phyloP scores from a whole-genome alignment of 1,140 invertebrate genomes.

The Chrysoperla carnea region DNA sequence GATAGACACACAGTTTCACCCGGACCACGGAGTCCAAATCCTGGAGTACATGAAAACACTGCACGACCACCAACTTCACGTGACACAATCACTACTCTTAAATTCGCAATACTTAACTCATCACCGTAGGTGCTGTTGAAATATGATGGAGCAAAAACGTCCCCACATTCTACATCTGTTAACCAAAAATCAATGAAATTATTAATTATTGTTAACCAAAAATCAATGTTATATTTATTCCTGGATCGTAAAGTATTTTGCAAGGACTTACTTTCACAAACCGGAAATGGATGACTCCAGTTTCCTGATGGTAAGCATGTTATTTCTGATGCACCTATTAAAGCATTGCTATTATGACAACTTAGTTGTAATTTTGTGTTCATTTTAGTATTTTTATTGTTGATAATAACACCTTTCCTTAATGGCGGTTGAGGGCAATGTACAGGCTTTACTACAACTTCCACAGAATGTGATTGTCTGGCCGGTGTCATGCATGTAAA shows the following conservation, averaged over 20 bases:
- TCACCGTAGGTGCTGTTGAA: slow-evolving; percentile 16
- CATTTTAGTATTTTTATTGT: slow-evolving; percentile 48
- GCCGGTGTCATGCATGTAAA: slow-evolving; percentile 70
- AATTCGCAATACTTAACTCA: slow-evolving; percentile 23
- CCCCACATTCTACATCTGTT: slow-evolving; percentile 54
- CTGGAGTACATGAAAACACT: slow-evolving; percentile 59
- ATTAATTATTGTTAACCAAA: no score
- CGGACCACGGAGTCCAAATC: slow-evolving; percentile 57
- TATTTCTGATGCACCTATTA: slow-evolving; percentile 54
- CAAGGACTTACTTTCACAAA: slow-evolving; percentile 52
- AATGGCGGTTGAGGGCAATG: slow-evolving; percentile 52
- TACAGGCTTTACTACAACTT: slow-evolving; percentile 60
- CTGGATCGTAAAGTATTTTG: no score
- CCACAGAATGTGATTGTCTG: slow-evolving; percentile 57
- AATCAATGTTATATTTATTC: no score
- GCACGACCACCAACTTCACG: slow-evolving; percentile 58
- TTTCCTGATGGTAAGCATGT: slow-evolving; percentile 63
- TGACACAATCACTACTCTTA: slow-evolving; percentile 50
- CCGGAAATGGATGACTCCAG: slow-evolving; percentile 62
- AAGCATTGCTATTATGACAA: slow-evolving; percentile 64
- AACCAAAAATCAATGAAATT: background rate
- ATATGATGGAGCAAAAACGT: slow-evolving; percentile 22
- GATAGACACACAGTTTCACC: slow-evolving; percentile 56
- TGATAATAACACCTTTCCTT: slow-evolving; percentile 48
- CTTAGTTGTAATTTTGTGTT: slow-evolving; percentile 54